Evolutionary conservation across 2,113 vertebrate species (phyloP).

Genomic region (Rhineura floridana): DNA sequence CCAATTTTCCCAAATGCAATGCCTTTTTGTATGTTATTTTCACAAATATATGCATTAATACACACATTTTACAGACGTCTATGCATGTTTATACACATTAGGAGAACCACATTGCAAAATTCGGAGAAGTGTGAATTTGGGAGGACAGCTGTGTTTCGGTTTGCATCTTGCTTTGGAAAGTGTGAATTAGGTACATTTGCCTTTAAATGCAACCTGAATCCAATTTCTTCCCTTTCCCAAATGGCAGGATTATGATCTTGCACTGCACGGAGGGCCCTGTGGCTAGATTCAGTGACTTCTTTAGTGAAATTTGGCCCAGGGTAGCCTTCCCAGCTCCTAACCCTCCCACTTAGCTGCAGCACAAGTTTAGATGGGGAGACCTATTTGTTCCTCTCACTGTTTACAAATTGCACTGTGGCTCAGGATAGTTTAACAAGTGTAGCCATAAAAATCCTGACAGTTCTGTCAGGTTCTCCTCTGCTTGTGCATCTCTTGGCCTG

Average conservation of each 20-base stretch:
- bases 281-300: not conserved
- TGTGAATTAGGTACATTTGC: too few relatives aligned
- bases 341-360: not conserved
- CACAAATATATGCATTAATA: too few relatives aligned
- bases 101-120: too few relatives aligned
- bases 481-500: not conserved
- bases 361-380: not conserved
- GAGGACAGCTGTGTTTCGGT: too few relatives aligned
- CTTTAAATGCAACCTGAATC: too few relatives aligned
- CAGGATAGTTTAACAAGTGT: not conserved
- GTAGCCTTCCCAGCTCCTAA: not conserved
- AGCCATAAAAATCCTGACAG: not conserved
- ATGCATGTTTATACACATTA: too few relatives aligned
- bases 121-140: too few relatives aligned
- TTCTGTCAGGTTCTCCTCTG: not conserved
- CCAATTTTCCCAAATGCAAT: too few relatives aligned
- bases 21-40: too few relatives aligned
- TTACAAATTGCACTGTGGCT: constrained; percentile 19
- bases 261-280: not conserved
- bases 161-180: too few relatives aligned
- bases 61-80: too few relatives aligned
- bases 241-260: not conserved
- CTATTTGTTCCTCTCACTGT: not conserved
- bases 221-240: not conserved
- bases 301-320: not conserved